Evolutionary conservation across 1,140 invertebrate species (phyloP).

Genomic region (Ladona fulva): DNA sequence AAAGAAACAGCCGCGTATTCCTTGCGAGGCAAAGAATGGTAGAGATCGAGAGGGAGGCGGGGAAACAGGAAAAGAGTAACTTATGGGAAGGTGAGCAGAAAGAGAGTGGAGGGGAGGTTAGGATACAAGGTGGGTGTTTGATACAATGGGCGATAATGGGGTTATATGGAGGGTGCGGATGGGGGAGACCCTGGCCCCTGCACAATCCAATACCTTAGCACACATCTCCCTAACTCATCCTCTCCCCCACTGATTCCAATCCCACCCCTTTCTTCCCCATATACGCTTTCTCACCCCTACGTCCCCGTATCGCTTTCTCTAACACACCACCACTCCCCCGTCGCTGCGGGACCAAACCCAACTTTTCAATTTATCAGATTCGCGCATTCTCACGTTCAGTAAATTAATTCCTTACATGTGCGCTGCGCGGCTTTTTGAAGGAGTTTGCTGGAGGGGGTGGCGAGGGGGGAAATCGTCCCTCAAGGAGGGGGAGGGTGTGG

Average conservation of each 20-base stretch:
- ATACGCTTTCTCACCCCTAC: neutral
- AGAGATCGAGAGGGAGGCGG: neutral
- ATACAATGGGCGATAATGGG: neutral
- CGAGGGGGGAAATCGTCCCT: too few species aligned
- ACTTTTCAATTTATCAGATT: slow-evolving; percentile 17
- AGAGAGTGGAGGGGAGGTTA: neutral
- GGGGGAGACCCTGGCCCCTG: neutral
- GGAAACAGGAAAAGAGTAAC: neutral
- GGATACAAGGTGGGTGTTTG: neutral
- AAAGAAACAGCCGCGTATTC: neutral
- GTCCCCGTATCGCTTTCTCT: neutral
- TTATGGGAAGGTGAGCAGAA: neutral
- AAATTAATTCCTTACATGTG: slow-evolving; percentile 17
- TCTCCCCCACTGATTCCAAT: too few species aligned
- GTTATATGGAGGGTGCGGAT: neutral
- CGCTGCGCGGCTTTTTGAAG: slow-evolving; percentile 2
- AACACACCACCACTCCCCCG: neutral
- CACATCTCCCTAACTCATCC: too few species aligned
- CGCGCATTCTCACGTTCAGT: slow-evolving; percentile 16
- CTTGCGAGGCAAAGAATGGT: neutral
- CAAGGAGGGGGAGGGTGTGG: neutral
- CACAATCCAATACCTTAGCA: neutral
- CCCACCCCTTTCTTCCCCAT: neutral
- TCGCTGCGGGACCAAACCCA: neutral
- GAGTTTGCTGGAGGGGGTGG: neutral